phyloP scores from a whole-genome alignment of 2,888 invertebrate species.

The Drosophila paranaensis region DNA sequence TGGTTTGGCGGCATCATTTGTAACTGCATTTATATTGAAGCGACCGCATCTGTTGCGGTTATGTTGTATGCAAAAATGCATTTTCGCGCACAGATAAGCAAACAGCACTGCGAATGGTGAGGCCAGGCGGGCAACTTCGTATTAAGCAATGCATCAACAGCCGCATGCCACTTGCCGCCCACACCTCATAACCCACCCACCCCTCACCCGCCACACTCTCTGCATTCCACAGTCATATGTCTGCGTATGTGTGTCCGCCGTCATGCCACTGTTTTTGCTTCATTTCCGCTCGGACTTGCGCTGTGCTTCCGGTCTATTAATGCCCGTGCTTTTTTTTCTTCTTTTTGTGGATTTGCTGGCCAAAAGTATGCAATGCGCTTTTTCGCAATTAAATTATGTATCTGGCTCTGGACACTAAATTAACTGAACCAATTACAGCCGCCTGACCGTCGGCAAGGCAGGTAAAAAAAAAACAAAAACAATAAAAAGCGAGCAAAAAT shows the following conservation, averaged over 20 bases:
- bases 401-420: constrained; percentile 38
- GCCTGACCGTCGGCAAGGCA: too few species aligned
- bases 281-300: constrained; percentile 68
- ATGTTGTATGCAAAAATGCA: constrained; percentile 80
- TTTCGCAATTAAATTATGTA: constrained; percentile 68
- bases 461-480: background rate
- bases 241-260: constrained; percentile 3
- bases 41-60: constrained; percentile 81
- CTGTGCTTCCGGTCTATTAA: constrained; percentile 74
- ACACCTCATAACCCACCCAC: background rate
- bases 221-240: background rate
- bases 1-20: constrained; percentile 63
- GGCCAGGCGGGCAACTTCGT: constrained; percentile 41
- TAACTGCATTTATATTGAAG: constrained; percentile 81
- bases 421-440: constrained; percentile 32
- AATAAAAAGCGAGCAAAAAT: background rate
- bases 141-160: constrained; percentile 61
- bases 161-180: constrained; percentile 25
- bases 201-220: background rate
- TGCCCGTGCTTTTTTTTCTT: constrained; percentile 30
- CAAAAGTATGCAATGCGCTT: constrained; percentile 48
- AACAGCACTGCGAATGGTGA: constrained; percentile 36
- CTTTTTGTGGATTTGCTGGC: constrained; percentile 17
- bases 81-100: constrained; percentile 81
- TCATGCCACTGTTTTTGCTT: constrained; percentile 48